A percentile compares a stretch with the other conserved stretches of the same genome.
Conservation (phyloP, 2,797 vertebrate species). For the Pseudotriccus pelzelni region DNA sequence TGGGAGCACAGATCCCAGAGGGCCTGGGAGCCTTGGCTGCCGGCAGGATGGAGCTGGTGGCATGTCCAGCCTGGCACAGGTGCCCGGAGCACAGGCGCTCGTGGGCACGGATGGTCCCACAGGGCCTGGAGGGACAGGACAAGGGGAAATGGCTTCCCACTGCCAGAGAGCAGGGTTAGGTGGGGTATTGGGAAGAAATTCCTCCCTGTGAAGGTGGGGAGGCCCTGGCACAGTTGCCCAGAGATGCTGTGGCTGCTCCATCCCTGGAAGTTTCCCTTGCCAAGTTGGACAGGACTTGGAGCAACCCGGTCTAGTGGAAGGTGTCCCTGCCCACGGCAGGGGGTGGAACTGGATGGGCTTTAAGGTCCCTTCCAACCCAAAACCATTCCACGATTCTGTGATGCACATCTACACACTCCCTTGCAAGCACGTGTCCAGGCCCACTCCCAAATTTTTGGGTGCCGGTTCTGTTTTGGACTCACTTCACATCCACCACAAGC, state of each 20-base stretch:
- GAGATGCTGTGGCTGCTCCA: background rate
- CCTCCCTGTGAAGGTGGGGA: background rate
- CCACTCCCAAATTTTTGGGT: background rate
- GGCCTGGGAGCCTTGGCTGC: background rate
- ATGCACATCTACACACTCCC: rapidly evolving
- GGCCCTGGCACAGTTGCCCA: background rate
- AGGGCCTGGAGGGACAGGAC: background rate
- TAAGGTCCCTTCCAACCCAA: background rate
- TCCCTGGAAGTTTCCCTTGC: background rate
- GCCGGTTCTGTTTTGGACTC: rapidly evolving
- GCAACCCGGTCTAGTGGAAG: background rate
- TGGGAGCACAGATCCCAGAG: background rate
- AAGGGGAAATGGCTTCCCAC: background rate
- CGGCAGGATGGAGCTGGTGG: background rate
- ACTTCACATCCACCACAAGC: rapidly evolving
- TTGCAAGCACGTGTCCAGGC: rapidly evolving
- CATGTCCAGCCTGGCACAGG: background rate
- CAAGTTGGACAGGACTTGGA: background rate
- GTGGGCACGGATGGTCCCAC: background rate
- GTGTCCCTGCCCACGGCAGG: background rate
- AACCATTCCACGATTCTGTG: rapidly evolving
- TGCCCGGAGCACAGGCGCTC: rapidly evolving
- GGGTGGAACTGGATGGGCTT: background rate
- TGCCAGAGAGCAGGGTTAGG: background rate
- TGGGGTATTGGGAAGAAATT: background rate